These are phyloP conservation scores for Reticulitermes speratus DNA, from an alignment of 1,140 invertebrate species.

Conservation along the genomic window DNA sequence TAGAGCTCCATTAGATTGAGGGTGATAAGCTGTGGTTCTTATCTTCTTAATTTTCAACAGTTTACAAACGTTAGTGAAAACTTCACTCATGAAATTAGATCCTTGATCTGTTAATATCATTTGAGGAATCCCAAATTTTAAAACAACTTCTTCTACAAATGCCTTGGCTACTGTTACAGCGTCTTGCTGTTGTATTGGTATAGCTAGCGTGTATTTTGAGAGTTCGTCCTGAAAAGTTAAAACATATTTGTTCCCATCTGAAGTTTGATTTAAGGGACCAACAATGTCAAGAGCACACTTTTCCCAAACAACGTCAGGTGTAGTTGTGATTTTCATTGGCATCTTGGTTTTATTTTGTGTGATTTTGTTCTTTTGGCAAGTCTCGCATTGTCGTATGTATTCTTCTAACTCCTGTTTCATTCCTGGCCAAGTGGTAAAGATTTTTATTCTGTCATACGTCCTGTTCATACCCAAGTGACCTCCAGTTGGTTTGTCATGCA, in stretches of 20 bases:
- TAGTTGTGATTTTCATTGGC: conserved; percentile 29
- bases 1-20: conserved; percentile 44
- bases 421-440: conserved; percentile 10
- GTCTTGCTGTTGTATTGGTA: conserved; percentile 12
- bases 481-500: conserved; percentile 19
- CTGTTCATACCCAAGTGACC: conserved; percentile 24
- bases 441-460: conserved; percentile 23
- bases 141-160: conserved; percentile 23
- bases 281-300: conserved; percentile 31
- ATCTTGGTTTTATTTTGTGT: background rate
- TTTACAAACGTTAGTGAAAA: conserved; percentile 39
- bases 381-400: conserved; percentile 27
- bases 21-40: conserved; percentile 41
- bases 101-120: conserved; percentile 21
- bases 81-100: conserved; percentile 30
- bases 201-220: conserved; percentile 20
- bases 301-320: background rate
- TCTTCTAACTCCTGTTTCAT: conserved; percentile 28
- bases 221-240: conserved; percentile 30
- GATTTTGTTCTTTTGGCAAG: conserved; percentile 33
- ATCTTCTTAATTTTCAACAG: conserved; percentile 40
- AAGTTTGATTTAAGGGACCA: conserved; percentile 21
- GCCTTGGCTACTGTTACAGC: conserved; percentile 18
- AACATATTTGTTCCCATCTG: conserved; percentile 29
- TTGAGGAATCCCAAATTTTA: background rate